phyloP scores from a whole-genome alignment of 2,113 vertebrate genomes.

The Aegithalos caudatus region DNA sequence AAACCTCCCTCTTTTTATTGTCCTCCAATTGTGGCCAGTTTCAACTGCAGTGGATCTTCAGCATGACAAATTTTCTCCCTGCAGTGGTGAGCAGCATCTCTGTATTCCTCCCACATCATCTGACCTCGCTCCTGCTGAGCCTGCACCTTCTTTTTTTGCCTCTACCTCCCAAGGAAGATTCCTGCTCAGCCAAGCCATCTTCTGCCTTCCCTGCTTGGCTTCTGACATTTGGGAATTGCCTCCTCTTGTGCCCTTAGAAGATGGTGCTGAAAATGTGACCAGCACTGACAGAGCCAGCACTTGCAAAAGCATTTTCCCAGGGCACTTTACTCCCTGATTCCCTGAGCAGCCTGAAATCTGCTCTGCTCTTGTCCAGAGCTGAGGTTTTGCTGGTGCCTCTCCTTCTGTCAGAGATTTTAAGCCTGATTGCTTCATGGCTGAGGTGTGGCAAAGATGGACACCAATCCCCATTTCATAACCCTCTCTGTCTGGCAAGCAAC shows the following conservation, averaged over 20 bases:
- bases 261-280: background rate
- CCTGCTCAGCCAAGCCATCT: background rate
- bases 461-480: too few species aligned
- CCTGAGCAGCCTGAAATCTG: background rate
- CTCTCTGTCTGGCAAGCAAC: background rate
- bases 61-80: background rate
- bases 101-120: background rate
- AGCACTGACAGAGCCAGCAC: background rate
- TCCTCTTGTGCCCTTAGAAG: background rate
- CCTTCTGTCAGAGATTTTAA: background rate
- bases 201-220: background rate
- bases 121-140: background rate
- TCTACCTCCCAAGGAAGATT: background rate
- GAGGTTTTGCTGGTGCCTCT: background rate
- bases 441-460: background rate
- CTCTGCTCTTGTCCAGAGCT: background rate
- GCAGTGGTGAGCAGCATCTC: background rate
- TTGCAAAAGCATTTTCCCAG: background rate
- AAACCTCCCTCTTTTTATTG: background rate
- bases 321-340: background rate
- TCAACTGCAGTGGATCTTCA: background rate
- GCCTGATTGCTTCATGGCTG: fast-evolving
- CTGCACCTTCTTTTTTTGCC: background rate
- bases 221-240: background rate
- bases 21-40: background rate